Conservation (phyloP, 1,140 invertebrate genomes). For the Drosophila arizonae region DNA sequence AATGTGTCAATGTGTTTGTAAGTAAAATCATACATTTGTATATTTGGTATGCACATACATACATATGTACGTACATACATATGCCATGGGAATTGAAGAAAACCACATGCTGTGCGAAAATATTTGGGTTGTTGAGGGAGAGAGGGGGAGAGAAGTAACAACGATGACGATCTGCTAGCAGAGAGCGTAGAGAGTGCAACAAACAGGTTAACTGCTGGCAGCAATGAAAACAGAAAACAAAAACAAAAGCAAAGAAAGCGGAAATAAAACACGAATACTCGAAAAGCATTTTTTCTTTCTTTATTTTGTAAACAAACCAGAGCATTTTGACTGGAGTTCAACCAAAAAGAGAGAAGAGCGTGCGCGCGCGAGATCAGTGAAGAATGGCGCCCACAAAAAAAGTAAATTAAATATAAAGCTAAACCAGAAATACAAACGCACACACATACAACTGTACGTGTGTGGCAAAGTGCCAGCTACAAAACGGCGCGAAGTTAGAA, state of each 20-base stretch:
- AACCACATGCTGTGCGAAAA: constrained; percentile 76
- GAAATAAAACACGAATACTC: constrained; percentile 60
- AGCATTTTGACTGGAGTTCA: constrained; percentile 26
- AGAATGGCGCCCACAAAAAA: constrained; percentile 21
- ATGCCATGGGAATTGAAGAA: constrained; percentile 63
- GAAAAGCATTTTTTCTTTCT: constrained; percentile 34
- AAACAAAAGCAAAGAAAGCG: constrained; percentile 65
- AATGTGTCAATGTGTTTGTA: constrained; percentile 9
- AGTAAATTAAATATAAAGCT: constrained; percentile 18
- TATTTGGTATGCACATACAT: neutral
- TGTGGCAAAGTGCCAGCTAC: constrained; percentile 22
- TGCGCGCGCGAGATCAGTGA: constrained; percentile 15
- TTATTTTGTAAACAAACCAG: constrained; percentile 62
- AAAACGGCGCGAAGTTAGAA: constrained; percentile 55
- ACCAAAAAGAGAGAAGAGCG: constrained; percentile 2
- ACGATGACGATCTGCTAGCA: neutral
- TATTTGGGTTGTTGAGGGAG: constrained; percentile 33
- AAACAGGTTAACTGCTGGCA: constrained; percentile 36
- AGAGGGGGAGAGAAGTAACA: neutral
- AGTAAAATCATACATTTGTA: neutral
- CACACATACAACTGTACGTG: neutral
- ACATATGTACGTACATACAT: too few relatives aligned
- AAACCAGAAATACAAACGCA: constrained; percentile 9
- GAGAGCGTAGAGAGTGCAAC: constrained; percentile 23
- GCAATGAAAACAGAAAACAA: constrained; percentile 25